These are phyloP conservation scores for Lithobates sylvaticus DNA, from an alignment of 2,797 vertebrate species.

Conservation along the genomic window DNA sequence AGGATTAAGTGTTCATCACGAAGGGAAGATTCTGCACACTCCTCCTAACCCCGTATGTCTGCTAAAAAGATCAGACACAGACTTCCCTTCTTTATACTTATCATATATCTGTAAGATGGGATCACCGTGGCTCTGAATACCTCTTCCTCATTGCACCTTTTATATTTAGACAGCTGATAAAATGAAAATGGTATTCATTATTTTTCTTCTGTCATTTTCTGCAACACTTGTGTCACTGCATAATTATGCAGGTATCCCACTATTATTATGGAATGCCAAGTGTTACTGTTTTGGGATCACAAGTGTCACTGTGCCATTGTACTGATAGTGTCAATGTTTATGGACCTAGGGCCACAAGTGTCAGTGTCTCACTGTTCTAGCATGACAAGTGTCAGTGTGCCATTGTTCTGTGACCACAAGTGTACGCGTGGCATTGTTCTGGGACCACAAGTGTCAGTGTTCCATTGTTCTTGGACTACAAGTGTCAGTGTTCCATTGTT, in stretches of 20 bases:
- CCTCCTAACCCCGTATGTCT: constrained; percentile 28
- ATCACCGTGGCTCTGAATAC: background rate
- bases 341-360: background rate
- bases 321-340: background rate
- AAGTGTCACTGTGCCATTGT: too few species aligned
- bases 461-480: background rate
- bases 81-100: constrained; percentile 30
- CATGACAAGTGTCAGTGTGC: too few species aligned
- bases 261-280: too few species aligned
- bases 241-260: too few species aligned
- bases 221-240: too few species aligned
- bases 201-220: too few species aligned
- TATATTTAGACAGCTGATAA: background rate
- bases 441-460: too few species aligned
- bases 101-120: constrained; percentile 14
- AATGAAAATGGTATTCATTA: background rate
- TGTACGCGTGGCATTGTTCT: background rate
- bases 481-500: background rate
- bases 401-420: background rate
- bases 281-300: too few species aligned
- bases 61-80: constrained; percentile 22
- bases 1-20: constrained; percentile 58
- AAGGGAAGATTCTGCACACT: constrained; percentile 17
- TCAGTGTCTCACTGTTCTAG: background rate
- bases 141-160: background rate